Evolutionary conservation across 2,888 invertebrate genomes (phyloP), one percentile per base, ranked within the genome.

Genomic region (Axea sp.): DNA sequence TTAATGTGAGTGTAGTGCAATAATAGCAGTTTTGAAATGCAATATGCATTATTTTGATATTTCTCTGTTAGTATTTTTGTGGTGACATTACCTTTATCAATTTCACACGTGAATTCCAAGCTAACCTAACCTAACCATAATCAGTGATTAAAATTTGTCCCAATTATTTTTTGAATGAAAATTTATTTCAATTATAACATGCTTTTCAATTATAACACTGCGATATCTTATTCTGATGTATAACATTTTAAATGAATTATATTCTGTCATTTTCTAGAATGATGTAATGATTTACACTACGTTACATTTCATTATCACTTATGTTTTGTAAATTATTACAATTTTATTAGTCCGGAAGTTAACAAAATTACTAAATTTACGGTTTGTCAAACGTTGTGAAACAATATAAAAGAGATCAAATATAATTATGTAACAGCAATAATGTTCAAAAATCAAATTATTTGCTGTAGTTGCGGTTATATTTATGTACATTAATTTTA

Each of bases 291-390:
- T n/a, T n/a, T n/a, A n/a, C n/a, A n/a, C n/a, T n/a, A n/a, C n/a
- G n/a, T n/a, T n/a, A n/a, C n/a, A n/a, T n/a, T n/a, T n/a, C n/a
- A n/a, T n/a, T n/a, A n/a, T n/a, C n/a, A n/a, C n/a, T n/a, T n/a
- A n/a, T n/a, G n/a, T n/a, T n/a, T n/a, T n/a, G n/a, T n/a, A n/a
- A n/a, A n/a, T n/a, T n/a, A n/a, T n/a, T n/a, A n/a, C 1, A 7
- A 6, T 35, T 35, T 35, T n/a, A 35, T 17, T 15, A 75, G 87
- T 86, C 1, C 80, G 91, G 91, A 79, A 88, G 89, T 81, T 83
- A 91, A 15, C 4, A 19, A 19, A 19, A 3, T 4, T 19, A 3
- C 4, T 19, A 19, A 2, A 19, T 4, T 19, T 19, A 4, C 19
- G 4, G 4, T 19, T 19, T 2, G 4, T 19, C 2, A 19, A 19